Base-by-base conservation (phyloP, 2,888 invertebrate genomes). In the Drosophila anceps region DNA sequence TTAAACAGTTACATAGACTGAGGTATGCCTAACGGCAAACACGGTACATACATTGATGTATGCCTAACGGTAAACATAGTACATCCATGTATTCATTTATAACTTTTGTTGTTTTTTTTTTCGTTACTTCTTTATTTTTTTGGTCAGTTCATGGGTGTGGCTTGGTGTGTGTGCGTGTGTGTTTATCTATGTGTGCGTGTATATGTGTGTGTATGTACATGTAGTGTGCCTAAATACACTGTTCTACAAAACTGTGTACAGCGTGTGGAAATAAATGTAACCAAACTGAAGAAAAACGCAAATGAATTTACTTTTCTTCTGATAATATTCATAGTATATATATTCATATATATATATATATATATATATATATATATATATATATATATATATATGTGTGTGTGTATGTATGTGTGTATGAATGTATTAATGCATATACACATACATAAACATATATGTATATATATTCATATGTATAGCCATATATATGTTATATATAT, bases 81-180 rank as follows among this genome's bases (percentile, higher is more conserved):
- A 78, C 76, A 79, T 79, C 69, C 54, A 75, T 73, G 63, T 58
- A 63, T 50, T 50, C 53, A 55, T 33, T 13, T 50, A 33, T 50
- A 70, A 69, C 58, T 68, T 31, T 65, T 53, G 61, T 50, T 53
- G 10, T 24, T 24, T 20, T 12, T 10, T 10, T n/a, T 33, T 35
- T 20, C 24, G 35, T 51, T 15, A 33, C 51, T 13, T 51, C 18
- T 33, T 13, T 20, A 13, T 35, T 53, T 35, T 53, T 74, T 86
- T 86, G 85, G 85, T 85, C 85, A 85, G 84, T 86, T 85, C 76
- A 69, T 69, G 76, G 67, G 27, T 75, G 27, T 75, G 70, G 48
- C 29, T 51, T 18, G 63, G 59, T 69, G 44, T 65, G 29, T 58
- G 43, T 70, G 13, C 71, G 35, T 15, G 27, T 63, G 46, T 64